Evolutionary conservation across 2,888 invertebrate species (phyloP).

Genomic region (Euclidia mi): DNA sequence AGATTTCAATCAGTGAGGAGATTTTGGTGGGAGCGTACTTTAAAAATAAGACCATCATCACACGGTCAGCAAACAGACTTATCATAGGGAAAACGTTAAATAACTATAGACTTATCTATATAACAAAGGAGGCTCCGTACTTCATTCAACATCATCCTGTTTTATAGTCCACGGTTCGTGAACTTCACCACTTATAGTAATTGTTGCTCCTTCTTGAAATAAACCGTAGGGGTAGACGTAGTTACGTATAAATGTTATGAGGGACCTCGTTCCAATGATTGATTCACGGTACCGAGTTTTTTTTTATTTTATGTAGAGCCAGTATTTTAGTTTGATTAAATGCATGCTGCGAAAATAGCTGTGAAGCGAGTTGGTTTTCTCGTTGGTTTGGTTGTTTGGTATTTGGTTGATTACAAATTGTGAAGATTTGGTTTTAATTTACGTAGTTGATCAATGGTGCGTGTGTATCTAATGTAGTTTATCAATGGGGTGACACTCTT

Average conservation of each 20-base stretch:
- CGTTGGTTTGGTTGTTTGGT: no score
- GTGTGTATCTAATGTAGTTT: no score
- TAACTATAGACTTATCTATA: neutral
- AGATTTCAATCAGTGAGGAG: no score
- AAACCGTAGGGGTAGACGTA: constrained; percentile 33
- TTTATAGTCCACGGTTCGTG: constrained; percentile 63
- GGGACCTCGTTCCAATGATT: constrained; percentile 67
- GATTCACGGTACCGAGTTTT: constrained; percentile 65
- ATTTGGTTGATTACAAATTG: constrained; percentile 6
- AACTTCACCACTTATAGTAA: constrained; percentile 77
- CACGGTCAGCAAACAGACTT: no score
- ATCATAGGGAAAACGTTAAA: neutral
- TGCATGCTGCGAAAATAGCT: constrained; percentile 15
- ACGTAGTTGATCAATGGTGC: no score
- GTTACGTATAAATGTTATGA: constrained; percentile 44
- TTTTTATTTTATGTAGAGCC: constrained; percentile 46
- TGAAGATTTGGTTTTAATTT: no score
- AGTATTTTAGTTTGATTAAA: constrained; percentile 76
- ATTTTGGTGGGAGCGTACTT: no score
- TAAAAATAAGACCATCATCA: no score
- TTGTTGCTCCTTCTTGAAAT: constrained; percentile 66
- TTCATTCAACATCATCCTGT: constrained; percentile 61
- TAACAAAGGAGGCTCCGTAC: constrained; percentile 46
- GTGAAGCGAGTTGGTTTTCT: neutral
- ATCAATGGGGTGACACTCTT: no score